Conservation (phyloP, 2,113 vertebrate genomes). For the Neogale vison region DNA sequence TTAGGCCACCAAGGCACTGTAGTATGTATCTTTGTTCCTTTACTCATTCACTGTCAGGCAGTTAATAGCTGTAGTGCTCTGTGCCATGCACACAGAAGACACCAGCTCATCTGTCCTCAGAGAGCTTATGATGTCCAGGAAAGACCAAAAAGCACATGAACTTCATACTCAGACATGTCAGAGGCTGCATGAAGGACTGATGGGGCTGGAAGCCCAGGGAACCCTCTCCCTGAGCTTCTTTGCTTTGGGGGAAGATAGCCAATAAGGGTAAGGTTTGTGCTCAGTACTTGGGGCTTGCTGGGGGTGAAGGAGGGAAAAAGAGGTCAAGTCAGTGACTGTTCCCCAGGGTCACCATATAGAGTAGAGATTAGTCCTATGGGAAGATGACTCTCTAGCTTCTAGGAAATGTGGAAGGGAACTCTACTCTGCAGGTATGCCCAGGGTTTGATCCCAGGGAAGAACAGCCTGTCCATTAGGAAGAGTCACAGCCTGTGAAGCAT, state of each 20-base stretch:
- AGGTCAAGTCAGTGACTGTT: background rate
- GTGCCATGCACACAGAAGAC: background rate
- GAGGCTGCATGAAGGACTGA: background rate
- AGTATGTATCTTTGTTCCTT: background rate
- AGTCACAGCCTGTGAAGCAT: background rate
- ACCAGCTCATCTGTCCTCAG: background rate
- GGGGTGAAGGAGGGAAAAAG: no score
- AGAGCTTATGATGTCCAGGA: background rate
- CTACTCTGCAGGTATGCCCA: background rate
- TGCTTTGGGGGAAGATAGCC: background rate
- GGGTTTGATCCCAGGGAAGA: background rate
- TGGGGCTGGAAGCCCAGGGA: background rate
- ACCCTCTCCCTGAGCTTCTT: background rate
- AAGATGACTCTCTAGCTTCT: background rate
- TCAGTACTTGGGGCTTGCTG: background rate
- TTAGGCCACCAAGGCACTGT: background rate
- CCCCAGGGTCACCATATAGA: background rate
- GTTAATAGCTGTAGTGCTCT: background rate
- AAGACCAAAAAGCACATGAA: background rate
- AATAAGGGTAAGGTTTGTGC: background rate
- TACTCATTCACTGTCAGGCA: background rate
- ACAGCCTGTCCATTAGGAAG: background rate
- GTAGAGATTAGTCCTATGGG: background rate
- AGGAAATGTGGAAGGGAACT: background rate
- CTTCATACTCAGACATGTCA: background rate